Evolutionary conservation across 2,888 invertebrate species (phyloP).

Genomic region (Megaustenia siamemsis): DNA sequence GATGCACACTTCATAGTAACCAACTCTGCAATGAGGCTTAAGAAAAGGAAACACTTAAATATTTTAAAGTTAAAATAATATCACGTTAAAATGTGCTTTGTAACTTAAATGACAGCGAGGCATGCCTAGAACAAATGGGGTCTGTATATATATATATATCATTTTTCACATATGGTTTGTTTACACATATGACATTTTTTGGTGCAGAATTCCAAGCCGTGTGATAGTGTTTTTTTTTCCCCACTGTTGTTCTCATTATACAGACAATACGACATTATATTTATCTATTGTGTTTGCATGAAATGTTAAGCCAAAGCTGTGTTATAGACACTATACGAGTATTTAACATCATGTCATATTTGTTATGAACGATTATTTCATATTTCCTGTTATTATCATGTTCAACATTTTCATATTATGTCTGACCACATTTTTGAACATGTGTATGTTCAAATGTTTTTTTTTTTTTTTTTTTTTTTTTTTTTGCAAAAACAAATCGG

Average conservation of each 20-base stretch:
- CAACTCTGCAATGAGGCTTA: too few relatives aligned
- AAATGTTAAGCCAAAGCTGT: conserved; percentile 14
- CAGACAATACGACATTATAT: neutral
- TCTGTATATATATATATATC: too few relatives aligned
- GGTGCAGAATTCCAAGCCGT: neutral
- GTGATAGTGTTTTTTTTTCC: conserved; percentile 1
- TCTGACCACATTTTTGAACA: neutral
- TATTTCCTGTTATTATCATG: neutral
- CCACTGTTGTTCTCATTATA: neutral
- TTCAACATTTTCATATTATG: neutral
- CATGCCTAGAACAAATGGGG: too few relatives aligned
- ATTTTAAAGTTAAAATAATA: too few relatives aligned
- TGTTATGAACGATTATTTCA: neutral
- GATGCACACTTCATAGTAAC: too few relatives aligned
- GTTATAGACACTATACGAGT: conserved; percentile 1
- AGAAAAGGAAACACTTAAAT: too few relatives aligned
- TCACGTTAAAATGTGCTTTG: too few relatives aligned
- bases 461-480: neutral
- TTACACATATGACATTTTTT: too few relatives aligned
- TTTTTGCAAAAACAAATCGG: neutral
- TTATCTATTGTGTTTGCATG: neutral
- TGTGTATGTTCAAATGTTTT: neutral
- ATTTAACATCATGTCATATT: neutral
- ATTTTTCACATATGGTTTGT: too few relatives aligned
- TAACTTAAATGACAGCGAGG: too few relatives aligned